Base-by-base conservation (phyloP, 2,113 vertebrate genomes). In the Pica pica region DNA sequence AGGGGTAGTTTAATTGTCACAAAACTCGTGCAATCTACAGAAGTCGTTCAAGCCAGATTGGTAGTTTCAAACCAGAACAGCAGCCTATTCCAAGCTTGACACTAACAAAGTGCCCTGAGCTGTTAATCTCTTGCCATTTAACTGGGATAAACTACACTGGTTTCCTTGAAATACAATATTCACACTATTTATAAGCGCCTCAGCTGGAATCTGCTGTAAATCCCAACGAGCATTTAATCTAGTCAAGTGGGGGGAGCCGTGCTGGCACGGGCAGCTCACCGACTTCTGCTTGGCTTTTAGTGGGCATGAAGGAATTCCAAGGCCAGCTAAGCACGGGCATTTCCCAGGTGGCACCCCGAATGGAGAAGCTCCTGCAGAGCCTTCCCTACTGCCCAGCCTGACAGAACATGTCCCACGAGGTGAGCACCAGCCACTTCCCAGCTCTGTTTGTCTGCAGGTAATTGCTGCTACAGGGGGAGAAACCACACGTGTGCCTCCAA, bases 141-240 rank as follows among this genome's bases (percentile, higher is more conserved):
- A 93, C 89, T 27, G 59, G 90, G 91, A 94, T 94, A 91, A 89
- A 86, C 95, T 30, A 49, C 78, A 35, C 52, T 12, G 37, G 85
- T 95, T 92, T 95, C 91, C 88, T 90, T 96, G 96, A 97, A 96
- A 97, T 50, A 95, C 95, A 97, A 95, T 97, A 97, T 96, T 96
- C 94, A 94, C 94, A 73, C 96, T 91, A 91, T 95, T 61, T 90
- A 63, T 64, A 77, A 82, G 79, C 1, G 27, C 83, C 95, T 91
- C 94, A 77, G 33, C 77, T 83, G 95, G 95, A 89, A 96, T 94
- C 89, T 83, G 69, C 28, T 75, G 94, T 37, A 96, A 97, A 97
- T 94, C 94, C 95, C 94, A 87, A 59, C 27, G 2, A 87, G 71
- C 56, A 91, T 77, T 95, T 93, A 68, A 89, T 69, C 82, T 16